Base-by-base conservation (phyloP, 2,888 invertebrate species). In the Silvanus unidentatus region DNA sequence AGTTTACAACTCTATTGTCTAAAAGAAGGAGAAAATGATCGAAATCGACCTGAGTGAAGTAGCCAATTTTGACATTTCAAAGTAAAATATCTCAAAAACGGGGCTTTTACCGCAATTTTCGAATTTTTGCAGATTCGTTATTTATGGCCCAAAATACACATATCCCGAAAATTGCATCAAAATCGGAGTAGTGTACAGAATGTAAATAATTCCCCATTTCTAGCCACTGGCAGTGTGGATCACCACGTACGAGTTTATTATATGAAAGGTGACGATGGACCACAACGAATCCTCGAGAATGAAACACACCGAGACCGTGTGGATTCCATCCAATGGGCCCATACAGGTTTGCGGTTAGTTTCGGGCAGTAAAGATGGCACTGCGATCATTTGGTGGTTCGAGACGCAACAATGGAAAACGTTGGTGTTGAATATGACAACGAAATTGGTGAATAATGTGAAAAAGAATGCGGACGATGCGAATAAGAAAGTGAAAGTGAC, bases 311-410 rank as follows among this genome's bases (percentile, higher is more conserved):
- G 78, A 1, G 97, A 97, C 71, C 84, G 91, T 1, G 96, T 98
- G 16, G 97, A 99, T 75, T 93, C 93, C 43, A 87, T 99, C 42
- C 88, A 92, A 60, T 99, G 98, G 91, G 88, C 94, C 32, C 92
- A 95, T 70, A 76, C 77, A 34, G 89, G 90, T 0, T 77, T 94
- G 42, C 78, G 86, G 50, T 96, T 99, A 71, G 83, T 96, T 47
- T 95, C 93, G 12, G 98, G 97, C 8, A 90, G 92, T 60, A 93
- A 93, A 67, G 98, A 98, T 75, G 98, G 98, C 12, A 88, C 86
- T 1, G 96, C 96, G 0, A 84, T 90, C 53, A 82, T 98, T 44
- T 98, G 97, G 96, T 80, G 86, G 54, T 89, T 90, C 67, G 86
- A 91, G 71, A 81, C 88, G 50, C 90, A 92, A 55, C 87, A 90